Base-by-base conservation (phyloP, 1,140 invertebrate species). In the Drosophila elegans region DNA sequence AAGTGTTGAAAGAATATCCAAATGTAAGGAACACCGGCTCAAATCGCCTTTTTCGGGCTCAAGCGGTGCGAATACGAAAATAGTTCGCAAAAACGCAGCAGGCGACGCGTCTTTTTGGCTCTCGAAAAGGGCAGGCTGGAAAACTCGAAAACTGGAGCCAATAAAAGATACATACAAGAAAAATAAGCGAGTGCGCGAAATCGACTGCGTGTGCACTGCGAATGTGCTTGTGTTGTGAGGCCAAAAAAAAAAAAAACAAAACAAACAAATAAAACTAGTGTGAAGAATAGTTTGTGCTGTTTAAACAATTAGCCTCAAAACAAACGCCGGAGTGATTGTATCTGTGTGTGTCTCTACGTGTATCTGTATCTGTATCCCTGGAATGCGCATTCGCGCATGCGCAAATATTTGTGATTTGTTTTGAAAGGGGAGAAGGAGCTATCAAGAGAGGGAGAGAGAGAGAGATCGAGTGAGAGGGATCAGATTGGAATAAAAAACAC, bases 91-190 rank as follows among this genome's bases (percentile, higher is more conserved):
- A 68, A 68, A 38, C 29, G 48, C 39, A 54, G 12, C 48, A 69
- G 34, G 46, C 60, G 64, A 56, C 61, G 71, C 71, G 71, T 74
- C 69, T 60, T 72, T 73, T 73, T 52, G 69, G 52, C 74, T 85
- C 74, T 80, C 54, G 36, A 81, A 88, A 86, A 86, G 83, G 83
- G 83, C 83, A 80, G 59, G 51, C 62, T 57, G 79, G 75, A 82
- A 82, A 83, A 83, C 74, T 76, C 57, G 71, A 88, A 83, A 86
- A 88, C 72, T 80, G 59, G 61, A 75, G 84, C 71, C 79, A 88
- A 86, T 86, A 89, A 83, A 86, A 86, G 83, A 88, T 88, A 88
- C 83, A 88, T 89, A 88, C 84, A 83, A 63, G 84, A 67, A 88
- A 76, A 79, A 86, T 46, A 86, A 76, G 63, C 74, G 75, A 79